phyloP scores from a whole-genome alignment of 2,113 vertebrate species.

The Alosa alosa region DNA sequence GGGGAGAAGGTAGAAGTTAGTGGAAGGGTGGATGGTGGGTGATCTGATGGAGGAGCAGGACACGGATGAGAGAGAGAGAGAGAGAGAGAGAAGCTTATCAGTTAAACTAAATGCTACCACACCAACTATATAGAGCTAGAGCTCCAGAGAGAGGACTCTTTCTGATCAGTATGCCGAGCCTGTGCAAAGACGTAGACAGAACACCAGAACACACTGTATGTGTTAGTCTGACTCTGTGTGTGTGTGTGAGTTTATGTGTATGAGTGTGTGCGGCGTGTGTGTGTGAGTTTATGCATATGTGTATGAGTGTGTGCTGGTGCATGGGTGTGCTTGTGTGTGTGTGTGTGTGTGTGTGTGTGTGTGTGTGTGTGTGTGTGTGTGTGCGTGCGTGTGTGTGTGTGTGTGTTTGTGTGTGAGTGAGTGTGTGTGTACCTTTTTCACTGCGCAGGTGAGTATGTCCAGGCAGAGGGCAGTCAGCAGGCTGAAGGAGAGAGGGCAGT shows the following conservation, averaged over 20 bases:
- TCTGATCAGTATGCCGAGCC: neutral
- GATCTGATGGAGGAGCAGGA: neutral
- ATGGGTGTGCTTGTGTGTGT: slow-evolving; percentile 20
- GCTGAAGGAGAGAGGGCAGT: slow-evolving; percentile 48
- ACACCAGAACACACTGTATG: neutral
- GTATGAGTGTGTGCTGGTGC: neutral
- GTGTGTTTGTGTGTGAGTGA: neutral
- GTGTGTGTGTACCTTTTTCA: slow-evolving; percentile 32
- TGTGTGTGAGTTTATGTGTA: neutral
- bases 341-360: slow-evolving; percentile 31
- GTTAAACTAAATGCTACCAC: neutral
- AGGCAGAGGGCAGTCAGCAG: slow-evolving; percentile 66
- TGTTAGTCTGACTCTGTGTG: neutral
- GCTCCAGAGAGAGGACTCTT: neutral
- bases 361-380: neutral
- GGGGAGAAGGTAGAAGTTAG: neutral
- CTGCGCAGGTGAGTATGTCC: slow-evolving; percentile 63
- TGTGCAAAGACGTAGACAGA: neutral
- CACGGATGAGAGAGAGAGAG: neutral
- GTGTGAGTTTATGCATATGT: neutral
- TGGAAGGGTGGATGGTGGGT: neutral
- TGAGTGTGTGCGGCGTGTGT: neutral
- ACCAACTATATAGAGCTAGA: neutral
- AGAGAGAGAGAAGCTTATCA: neutral
- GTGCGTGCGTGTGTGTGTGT: neutral